Evolutionary conservation across 1,140 invertebrate genomes (phyloP), one percentile per base, ranked within the genome.

Genomic region (Drosophila bocki): DNA sequence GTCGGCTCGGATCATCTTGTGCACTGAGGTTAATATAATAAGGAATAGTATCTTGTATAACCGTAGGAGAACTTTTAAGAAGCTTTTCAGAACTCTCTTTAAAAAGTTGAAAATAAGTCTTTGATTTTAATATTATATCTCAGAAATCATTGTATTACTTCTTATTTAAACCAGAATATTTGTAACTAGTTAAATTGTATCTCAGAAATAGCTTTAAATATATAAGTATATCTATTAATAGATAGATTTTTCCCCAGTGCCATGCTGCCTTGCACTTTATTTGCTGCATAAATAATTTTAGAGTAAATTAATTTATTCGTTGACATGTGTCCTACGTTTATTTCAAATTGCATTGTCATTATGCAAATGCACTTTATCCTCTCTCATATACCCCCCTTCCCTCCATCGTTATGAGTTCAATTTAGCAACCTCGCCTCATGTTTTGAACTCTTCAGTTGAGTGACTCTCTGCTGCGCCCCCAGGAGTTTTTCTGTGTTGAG

Each of bases 251-350:
- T 0, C 12, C 7, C 9, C 39, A 64, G 62, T 64, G 61, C 54
- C 9, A 15, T 57, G 17, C 35, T 64, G 8, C 54, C 26, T 29
- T 29, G 29, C 75, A 48, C 68, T 59, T 63, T 82, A 84, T 87
- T 87, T 83, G 81, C 74, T 85, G 85, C 85, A 88, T 90, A 88
- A 88, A 88, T 90, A 88, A 88, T 70, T 67, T 81, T 80, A 69
- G 85, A 81, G 85, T 85, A 90, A 90, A 90, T 88, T 88, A 88
- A 88, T 88, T 88, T 88, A 88, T 88, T 88, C 85, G 85, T 79
- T 85, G 85, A 88, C 85, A 88, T 88, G 85, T 88, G 85, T 88
- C 85, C 83, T 75, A 74, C 77, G 84, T 87, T 87, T 88, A 78
- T 88, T 87, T 78, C 77, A 88, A 87, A 87, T 88, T 87, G 84